These are phyloP conservation scores for Orchesellides sinensis DNA, from an alignment of 2,888 invertebrate genomes.

Conservation along the genomic window DNA sequence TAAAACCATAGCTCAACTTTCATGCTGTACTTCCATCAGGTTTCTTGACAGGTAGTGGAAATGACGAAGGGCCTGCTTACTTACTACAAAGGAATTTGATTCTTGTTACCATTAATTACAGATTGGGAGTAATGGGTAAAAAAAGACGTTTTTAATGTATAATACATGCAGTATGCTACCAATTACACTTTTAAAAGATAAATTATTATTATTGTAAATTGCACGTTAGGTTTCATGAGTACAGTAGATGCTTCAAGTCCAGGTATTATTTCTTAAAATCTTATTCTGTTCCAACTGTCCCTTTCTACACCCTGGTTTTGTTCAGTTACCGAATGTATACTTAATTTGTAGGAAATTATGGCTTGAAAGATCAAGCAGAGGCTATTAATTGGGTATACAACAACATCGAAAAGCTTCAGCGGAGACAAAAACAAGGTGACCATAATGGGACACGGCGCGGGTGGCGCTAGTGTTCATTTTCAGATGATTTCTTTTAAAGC, in stretches of 20 bases:
- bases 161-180: background rate
- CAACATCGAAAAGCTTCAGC: conserved; percentile 61
- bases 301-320: background rate
- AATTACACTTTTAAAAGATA: background rate
- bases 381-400: conserved; percentile 61
- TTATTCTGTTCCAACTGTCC: background rate
- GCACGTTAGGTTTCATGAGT: conserved; percentile 63
- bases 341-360: conserved; percentile 47
- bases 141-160: background rate
- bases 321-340: no score
- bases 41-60: conserved; percentile 56
- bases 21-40: conserved; percentile 27
- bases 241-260: conserved; percentile 52
- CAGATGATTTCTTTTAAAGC: conserved; percentile 68
- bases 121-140: conserved; percentile 67
- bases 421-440: conserved; percentile 57
- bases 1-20: background rate
- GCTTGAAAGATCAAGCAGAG: conserved; percentile 64
- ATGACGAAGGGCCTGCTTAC: conserved; percentile 70
- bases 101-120: conserved; percentile 68
- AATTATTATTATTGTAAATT: background rate
- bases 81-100: conserved; percentile 64
- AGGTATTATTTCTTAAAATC: conserved; percentile 23
- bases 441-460: conserved; percentile 52
- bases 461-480: conserved; percentile 67